Base-by-base conservation (phyloP, 2,888 invertebrate genomes). In the Pterostichus madidus region DNA sequence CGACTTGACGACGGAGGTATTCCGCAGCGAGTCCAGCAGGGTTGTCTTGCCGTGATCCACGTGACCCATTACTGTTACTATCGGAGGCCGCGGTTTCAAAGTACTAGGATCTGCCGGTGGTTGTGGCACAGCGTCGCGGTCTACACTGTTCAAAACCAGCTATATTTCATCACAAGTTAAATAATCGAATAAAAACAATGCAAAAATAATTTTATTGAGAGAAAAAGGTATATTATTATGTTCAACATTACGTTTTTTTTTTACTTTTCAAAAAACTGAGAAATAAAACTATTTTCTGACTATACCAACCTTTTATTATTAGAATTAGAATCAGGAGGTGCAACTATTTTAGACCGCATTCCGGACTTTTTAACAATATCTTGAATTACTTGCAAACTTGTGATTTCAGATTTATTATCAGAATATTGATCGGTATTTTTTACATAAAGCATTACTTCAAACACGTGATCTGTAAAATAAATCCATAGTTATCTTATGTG, bases 1-100 rank as follows among this genome's bases (percentile, higher is more conserved):
- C 46, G 94, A 92, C 49, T 95, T 95, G 0, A 97, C 99, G 2
- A 99, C 95, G 52, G 95, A 93, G 0, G 98, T 95, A 85, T 97
- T 93, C 76, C 99, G 91, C 39, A 99, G 90, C 0, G 96, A 92
- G 90, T 99, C 99, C 5, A 99, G 90, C 4, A 99, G 91, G 0
- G 99, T 99, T 2, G 99, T 99, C 92, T 99, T 99, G 3, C 99
- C 99, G 91, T 99, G 99, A 92, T 99, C 99, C 1, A 99, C 99
- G 90, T 99, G 99, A 0, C 99, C 99, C 99, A 99, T 99, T 71
- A 99, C 97, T 5, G 99, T 98, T 0, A 99, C 98, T 0, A 99
- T 96, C 0, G 99, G 98, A 11, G 97, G 96, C 0, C 99, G 93
- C 2, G 93, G 93, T 53, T 93, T 92, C 11, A 97, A 91, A 13